Conservation (phyloP, 2,797 vertebrate genomes). For the Sebastes steindachneri region DNA sequence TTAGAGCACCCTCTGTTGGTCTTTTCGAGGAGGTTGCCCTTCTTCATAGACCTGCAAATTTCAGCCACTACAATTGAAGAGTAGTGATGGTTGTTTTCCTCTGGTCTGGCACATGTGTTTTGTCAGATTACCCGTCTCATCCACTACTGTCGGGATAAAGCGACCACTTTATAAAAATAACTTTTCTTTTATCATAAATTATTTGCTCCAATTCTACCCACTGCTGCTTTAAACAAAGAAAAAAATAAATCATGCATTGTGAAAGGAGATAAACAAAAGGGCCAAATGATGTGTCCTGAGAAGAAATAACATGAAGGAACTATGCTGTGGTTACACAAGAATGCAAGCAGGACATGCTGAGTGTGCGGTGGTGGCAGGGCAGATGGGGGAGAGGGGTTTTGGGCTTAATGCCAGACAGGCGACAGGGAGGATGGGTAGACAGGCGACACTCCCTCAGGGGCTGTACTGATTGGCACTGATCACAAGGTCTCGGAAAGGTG, state of each 20-base stretch:
- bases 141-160: too few relatives aligned
- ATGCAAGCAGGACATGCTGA: slow-evolving; percentile 10
- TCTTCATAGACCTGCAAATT: neutral
- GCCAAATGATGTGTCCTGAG: neutral
- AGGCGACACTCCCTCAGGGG: slow-evolving; percentile 52
- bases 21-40: neutral
- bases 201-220: too few relatives aligned
- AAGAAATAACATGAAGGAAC: neutral
- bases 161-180: too few relatives aligned
- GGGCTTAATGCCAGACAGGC: slow-evolving; percentile 45
- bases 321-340: neutral
- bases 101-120: too few relatives aligned
- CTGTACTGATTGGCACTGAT: slow-evolving; percentile 68
- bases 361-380: slow-evolving; percentile 14
- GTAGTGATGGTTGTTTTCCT: too few relatives aligned
- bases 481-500: slow-evolving; percentile 74
- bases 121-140: too few relatives aligned
- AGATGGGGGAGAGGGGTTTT: slow-evolving; percentile 27
- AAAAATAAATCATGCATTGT: neutral
- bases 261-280: neutral
- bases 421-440: slow-evolving; percentile 59
- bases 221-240: too few relatives aligned
- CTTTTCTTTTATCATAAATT: too few relatives aligned
- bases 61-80: neutral
- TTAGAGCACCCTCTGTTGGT: slow-evolving; percentile 66